These are phyloP conservation scores for Drosophila yooni DNA, from an alignment of 2,888 invertebrate species.

Conservation along the genomic window DNA sequence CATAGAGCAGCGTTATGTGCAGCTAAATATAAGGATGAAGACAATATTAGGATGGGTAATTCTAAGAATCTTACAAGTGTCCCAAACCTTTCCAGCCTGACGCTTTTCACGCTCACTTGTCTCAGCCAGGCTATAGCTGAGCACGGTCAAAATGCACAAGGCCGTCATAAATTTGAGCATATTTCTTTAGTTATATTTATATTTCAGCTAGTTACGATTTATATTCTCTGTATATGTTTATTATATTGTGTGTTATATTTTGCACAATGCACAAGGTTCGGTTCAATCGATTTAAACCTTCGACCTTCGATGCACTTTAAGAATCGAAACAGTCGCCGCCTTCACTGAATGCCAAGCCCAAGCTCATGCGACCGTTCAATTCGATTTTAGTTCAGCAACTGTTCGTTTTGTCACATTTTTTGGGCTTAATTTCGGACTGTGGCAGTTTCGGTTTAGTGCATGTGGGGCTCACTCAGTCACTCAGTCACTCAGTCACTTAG, in stretches of 20 bases:
- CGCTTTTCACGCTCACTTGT: conserved; percentile 38
- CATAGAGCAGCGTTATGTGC: conserved; percentile 87
- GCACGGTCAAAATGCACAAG: conserved; percentile 32
- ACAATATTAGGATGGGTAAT: background rate
- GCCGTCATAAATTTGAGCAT: conserved; percentile 46
- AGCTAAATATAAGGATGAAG: conserved; percentile 75
- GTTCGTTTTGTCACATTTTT: conserved; percentile 64
- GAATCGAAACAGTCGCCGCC: conserved; percentile 30
- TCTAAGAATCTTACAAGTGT: background rate
- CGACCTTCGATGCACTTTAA: conserved; percentile 58
- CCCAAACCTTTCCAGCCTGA: conserved; percentile 51
- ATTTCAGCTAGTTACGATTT: background rate
- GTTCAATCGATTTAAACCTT: conserved; percentile 56
- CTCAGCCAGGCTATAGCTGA: conserved; percentile 40
- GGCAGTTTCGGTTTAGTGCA: conserved; percentile 27
- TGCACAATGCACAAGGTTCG: conserved; percentile 4
- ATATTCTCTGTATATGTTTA: background rate
- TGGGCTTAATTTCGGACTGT: conserved; percentile 53
- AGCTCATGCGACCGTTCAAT: conserved; percentile 64
- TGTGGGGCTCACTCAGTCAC: conserved; percentile 3
- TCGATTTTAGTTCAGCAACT: conserved; percentile 65
- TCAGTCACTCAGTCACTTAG: conserved; percentile 1
- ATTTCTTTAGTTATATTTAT: background rate
- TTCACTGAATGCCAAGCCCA: conserved; percentile 49
- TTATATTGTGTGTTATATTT: background rate